phyloP scores from a whole-genome alignment of 2,888 invertebrate species.

The Pachydiplax longipennis region DNA sequence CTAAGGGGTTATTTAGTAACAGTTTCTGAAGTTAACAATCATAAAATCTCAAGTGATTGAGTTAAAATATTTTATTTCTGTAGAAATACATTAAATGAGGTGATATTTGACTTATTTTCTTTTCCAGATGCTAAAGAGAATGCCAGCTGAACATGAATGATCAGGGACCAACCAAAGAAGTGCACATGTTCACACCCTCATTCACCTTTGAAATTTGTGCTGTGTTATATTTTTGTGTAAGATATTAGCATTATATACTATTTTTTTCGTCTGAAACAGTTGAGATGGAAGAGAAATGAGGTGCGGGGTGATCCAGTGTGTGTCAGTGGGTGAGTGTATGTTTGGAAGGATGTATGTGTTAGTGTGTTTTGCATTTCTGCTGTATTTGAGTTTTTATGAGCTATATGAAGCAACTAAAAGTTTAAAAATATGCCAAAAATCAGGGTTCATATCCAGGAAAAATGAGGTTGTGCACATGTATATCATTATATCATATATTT shows the following conservation, averaged over 20 bases:
- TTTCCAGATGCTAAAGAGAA: slow-evolving; percentile 50
- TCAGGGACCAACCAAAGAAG: slow-evolving; percentile 41
- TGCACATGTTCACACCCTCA: slow-evolving; percentile 50
- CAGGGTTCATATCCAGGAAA: slow-evolving; percentile 38
- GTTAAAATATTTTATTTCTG: no score
- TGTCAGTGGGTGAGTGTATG: slow-evolving; percentile 5
- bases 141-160: slow-evolving; percentile 50
- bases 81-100: neutral
- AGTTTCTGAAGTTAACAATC: no score
- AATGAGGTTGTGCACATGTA: slow-evolving; percentile 40
- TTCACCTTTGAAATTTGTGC: slow-evolving; percentile 51
- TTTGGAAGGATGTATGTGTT: slow-evolving; percentile 24
- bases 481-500: slow-evolving; percentile 38
- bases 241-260: slow-evolving; percentile 51
- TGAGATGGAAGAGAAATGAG: slow-evolving; percentile 42
- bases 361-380: slow-evolving; percentile 45
- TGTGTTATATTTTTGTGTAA: slow-evolving; percentile 53
- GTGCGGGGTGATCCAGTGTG: slow-evolving; percentile 37
- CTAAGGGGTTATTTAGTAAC: no score
- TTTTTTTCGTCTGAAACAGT: slow-evolving; percentile 47
- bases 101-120: neutral
- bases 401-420: slow-evolving; percentile 23
- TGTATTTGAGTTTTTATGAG: slow-evolving; percentile 38
- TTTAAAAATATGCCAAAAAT: slow-evolving; percentile 34
- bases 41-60: no score